Evolutionary conservation across 2,113 vertebrate species (phyloP).

Genomic region (Protobothrops flavoviridis): DNA sequence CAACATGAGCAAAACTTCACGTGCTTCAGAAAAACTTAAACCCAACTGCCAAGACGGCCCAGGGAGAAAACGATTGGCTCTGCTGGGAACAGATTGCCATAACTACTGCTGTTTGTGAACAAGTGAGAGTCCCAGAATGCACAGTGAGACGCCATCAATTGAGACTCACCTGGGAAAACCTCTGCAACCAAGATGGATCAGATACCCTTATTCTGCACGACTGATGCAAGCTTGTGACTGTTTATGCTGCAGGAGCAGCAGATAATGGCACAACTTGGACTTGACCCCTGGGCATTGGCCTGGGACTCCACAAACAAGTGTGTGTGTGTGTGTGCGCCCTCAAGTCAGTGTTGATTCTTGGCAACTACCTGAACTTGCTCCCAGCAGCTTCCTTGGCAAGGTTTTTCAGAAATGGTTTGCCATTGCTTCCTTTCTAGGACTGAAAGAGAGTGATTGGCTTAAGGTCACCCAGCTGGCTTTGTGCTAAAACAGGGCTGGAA

Average conservation of each 20-base stretch:
- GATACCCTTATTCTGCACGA: not conserved
- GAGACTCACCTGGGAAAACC: not conserved
- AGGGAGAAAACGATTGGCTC: not conserved
- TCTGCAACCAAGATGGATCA: not conserved
- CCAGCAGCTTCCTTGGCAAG: not conserved
- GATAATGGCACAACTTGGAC: not conserved
- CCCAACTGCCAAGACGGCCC: not conserved
- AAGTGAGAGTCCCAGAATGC: not conserved
- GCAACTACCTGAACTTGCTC: not conserved
- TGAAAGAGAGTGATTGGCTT: not conserved
- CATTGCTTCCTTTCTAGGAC: not conserved
- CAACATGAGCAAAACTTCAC: not conserved
- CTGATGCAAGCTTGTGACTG: not conserved
- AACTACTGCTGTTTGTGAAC: conserved; percentile 37
- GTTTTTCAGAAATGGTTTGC: not conserved
- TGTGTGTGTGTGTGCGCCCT: not conserved
- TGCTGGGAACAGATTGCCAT: conserved; percentile 19
- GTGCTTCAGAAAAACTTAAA: not conserved
- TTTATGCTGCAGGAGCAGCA: not conserved
- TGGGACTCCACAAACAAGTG: not conserved
- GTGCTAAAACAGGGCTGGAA: not conserved
- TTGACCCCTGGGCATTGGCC: not conserved
- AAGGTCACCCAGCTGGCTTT: not conserved
- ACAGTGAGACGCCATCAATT: not conserved
- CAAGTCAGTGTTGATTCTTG: not conserved